Percentiles rank a stretch among this genome's conserved stretches.
Conservation (phyloP, 2,113 vertebrate species). For the Archocentrus centrarchus region DNA sequence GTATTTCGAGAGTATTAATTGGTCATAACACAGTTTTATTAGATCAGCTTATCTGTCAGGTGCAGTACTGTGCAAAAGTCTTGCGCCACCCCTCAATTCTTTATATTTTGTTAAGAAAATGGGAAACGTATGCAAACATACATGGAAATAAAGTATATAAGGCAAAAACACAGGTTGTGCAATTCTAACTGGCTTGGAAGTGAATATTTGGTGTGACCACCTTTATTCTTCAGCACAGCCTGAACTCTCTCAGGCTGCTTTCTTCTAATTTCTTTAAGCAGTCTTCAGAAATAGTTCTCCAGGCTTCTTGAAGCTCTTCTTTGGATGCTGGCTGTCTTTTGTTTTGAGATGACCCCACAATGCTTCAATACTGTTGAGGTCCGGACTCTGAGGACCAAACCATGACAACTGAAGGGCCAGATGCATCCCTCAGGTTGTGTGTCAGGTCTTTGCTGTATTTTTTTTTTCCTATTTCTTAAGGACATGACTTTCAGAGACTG, state of each 20-base stretch:
- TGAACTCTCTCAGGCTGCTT: accelerated
- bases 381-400: background rate
- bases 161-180: too few species aligned
- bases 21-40: too few species aligned
- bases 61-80: background rate
- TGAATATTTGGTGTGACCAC: too few species aligned
- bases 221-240: too few species aligned
- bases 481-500: background rate
- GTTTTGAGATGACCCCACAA: background rate
- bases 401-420: background rate
- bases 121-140: background rate
- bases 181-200: too few species aligned
- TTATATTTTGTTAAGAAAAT: background rate
- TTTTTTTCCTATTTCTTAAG: background rate
- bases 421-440: background rate
- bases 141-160: background rate
- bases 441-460: background rate
- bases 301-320: background rate
- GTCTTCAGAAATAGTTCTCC: background rate
- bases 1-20: too few species aligned
- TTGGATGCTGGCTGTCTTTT: background rate
- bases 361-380: accelerated
- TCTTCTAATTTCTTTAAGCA: background rate
- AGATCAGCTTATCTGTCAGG: background rate
- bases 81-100: background rate